These are phyloP conservation scores for Hartigia nigra DNA, from an alignment of 2,888 invertebrate species.

Conservation along the genomic window DNA sequence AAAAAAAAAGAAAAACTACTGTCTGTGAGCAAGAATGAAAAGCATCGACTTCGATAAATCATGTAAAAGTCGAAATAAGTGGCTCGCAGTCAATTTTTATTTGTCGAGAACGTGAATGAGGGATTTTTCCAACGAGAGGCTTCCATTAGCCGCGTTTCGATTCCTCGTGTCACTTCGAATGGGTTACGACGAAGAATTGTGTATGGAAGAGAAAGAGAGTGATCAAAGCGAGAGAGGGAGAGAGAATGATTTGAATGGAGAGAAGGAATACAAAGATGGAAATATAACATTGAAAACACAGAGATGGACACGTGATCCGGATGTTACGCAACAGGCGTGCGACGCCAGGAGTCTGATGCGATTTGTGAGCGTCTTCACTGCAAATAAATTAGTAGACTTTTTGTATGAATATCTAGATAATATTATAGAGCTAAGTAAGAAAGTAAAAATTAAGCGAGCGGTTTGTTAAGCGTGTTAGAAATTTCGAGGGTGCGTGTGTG, in stretches of 20 bases:
- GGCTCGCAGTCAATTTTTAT: neutral
- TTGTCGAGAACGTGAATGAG: neutral
- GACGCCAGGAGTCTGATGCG: neutral
- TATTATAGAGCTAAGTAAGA: constrained; percentile 1
- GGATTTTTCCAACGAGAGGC: neutral
- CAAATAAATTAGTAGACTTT: constrained; percentile 5
- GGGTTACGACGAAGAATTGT: neutral
- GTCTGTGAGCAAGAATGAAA: neutral
- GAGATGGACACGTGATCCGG: neutral
- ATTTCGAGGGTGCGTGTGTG: constrained; percentile 2
- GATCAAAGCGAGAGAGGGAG: neutral
- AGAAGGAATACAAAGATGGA: neutral
- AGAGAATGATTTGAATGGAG: neutral
- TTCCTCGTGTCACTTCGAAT: neutral
- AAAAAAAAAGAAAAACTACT: neutral
- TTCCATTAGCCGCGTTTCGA: neutral
- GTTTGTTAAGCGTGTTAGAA: constrained; percentile 3
- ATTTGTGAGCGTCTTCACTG: neutral
- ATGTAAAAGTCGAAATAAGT: neutral
- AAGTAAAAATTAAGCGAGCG: neutral
- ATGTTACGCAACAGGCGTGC: neutral
- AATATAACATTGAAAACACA: neutral
- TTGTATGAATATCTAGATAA: constrained; percentile 6
- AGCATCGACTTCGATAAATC: neutral
- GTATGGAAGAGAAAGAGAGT: neutral